Conservation (phyloP, 2,888 invertebrate species). For the Dorcus parallelipipedus region DNA sequence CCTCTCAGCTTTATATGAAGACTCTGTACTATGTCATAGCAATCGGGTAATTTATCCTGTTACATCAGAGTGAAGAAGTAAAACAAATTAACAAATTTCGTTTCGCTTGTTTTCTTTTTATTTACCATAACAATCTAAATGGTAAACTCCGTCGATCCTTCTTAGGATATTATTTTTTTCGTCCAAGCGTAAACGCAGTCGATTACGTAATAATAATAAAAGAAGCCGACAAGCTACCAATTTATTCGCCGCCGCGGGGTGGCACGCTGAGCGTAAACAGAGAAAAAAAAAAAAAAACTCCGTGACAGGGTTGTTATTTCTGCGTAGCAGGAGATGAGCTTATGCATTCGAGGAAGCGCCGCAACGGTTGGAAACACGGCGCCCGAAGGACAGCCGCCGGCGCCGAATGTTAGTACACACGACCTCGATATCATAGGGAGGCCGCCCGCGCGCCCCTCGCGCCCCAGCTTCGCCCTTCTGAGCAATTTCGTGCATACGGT, state of each 20-base stretch:
- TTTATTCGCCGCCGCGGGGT: background rate
- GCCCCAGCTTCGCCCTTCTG: background rate
- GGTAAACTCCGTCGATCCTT: too few relatives aligned
- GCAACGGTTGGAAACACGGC: constrained; percentile 19
- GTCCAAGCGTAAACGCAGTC: background rate
- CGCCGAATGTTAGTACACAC: constrained; percentile 18
- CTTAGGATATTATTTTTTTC: background rate
- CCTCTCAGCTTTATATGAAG: too few relatives aligned
- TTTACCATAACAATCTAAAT: too few relatives aligned
- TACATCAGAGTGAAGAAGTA: too few relatives aligned
- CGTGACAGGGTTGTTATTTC: background rate
- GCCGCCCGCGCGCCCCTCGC: background rate
- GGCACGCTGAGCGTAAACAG: background rate
- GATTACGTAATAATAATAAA: background rate
- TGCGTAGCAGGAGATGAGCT: constrained; percentile 1
- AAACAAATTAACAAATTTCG: too few relatives aligned
- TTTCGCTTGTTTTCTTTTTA: too few relatives aligned
- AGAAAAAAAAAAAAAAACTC: background rate
- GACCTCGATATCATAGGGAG: constrained; percentile 1
- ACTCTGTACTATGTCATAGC: too few relatives aligned
- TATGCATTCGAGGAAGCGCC: constrained; percentile 6
- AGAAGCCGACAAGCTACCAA: background rate
- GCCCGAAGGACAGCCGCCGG: constrained; percentile 20
- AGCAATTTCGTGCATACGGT: background rate
- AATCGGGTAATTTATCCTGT: too few relatives aligned